Conservation (phyloP, 1,140 invertebrate species). For the Caenorhabditis inopinata region DNA sequence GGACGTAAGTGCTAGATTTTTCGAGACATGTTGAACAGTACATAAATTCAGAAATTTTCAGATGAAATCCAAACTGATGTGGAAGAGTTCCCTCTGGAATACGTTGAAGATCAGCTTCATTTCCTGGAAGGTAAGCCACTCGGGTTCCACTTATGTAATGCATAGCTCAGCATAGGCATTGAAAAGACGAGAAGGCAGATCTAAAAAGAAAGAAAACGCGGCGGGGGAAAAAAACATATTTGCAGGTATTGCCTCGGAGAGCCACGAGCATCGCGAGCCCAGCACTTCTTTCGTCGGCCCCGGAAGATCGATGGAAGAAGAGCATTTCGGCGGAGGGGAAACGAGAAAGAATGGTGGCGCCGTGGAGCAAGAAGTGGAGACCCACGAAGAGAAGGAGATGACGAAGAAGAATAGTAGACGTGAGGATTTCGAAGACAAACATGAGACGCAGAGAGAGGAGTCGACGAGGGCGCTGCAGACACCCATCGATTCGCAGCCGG, state of each 20-base stretch:
- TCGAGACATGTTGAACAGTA: not conserved
- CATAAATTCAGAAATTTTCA: not conserved
- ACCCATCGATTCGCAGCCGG: conserved; percentile 19
- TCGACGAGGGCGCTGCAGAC: conserved; percentile 6
- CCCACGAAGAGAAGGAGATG: not conserved
- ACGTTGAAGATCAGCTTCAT: conserved; percentile 16
- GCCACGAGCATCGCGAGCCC: not conserved
- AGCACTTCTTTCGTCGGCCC: not conserved
- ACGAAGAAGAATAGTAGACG: conserved; percentile 24
- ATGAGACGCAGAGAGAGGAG: conserved; percentile 19
- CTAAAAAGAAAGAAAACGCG: not conserved
- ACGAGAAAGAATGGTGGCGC: not conserved
- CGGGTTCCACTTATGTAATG: not conserved
- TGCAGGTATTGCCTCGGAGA: conserved; percentile 31
- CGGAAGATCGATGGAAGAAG: conserved; percentile 20
- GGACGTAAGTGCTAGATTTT: conserved; percentile 14
- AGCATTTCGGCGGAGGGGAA: not conserved
- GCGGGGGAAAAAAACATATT: conserved; percentile 32
- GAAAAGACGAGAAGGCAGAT: not conserved
- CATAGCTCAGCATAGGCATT: not conserved
- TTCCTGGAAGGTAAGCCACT: not conserved
- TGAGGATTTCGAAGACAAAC: not conserved
- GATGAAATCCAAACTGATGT: not conserved
- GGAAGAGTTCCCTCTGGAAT: conserved; percentile 18
- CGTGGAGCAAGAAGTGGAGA: not conserved